Percentiles rank a stretch among this genome's conserved stretches.
phyloP scores from a whole-genome alignment of 2,888 invertebrate genomes.

The Ecliptopera silaceata region DNA sequence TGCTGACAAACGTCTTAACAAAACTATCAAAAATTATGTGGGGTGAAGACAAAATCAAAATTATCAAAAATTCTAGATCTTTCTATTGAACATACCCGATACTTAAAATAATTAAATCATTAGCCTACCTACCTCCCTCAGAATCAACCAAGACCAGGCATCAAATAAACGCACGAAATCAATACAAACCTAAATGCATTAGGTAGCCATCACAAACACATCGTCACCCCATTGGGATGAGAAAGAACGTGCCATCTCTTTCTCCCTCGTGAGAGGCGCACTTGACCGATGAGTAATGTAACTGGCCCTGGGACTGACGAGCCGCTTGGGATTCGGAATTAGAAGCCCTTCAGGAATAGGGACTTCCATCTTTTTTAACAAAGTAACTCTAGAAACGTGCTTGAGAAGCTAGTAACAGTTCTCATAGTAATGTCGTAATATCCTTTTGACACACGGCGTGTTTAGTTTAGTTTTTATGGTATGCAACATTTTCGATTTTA shows the following conservation, averaged over 20 bases:
- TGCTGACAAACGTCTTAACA: too few species aligned
- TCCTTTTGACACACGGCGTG: too few species aligned
- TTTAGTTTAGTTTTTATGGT: too few species aligned
- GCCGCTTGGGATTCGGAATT: conserved; percentile 43
- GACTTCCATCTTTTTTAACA: background rate
- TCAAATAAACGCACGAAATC: conserved; percentile 26
- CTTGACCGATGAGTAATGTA: conserved; percentile 62
- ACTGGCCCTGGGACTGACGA: conserved; percentile 49
- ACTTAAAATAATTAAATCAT: background rate
- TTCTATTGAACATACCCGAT: too few species aligned
- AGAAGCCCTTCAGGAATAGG: background rate
- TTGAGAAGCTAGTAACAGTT: too few species aligned
- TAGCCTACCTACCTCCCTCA: conserved; percentile 11
- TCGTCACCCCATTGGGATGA: conserved; percentile 36
- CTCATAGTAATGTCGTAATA: too few species aligned
- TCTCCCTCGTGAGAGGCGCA: conserved; percentile 44
- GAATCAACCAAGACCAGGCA: conserved; percentile 2
- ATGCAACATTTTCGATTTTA: too few species aligned
- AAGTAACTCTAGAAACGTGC: too few species aligned
- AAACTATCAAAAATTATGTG: too few species aligned
- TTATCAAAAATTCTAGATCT: too few species aligned
- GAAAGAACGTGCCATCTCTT: conserved; percentile 30
- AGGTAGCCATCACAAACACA: conserved; percentile 28
- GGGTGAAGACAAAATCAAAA: too few species aligned
- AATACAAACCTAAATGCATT: conserved; percentile 33